phyloP scores from a whole-genome alignment of 2,888 invertebrate genomes.

The Panorpa germanica region DNA sequence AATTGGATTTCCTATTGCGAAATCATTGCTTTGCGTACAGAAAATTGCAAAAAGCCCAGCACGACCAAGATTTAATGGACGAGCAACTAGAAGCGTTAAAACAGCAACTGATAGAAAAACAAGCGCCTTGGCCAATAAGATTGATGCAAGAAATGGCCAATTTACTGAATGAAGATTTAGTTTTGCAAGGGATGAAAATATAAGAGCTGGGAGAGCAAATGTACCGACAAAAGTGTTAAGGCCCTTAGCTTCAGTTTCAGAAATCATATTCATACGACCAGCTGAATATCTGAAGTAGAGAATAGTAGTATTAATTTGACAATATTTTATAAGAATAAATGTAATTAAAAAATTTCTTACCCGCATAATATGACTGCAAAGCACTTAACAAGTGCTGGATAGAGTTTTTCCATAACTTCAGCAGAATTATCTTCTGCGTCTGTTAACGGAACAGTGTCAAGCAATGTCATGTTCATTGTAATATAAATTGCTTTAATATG shows the following conservation, averaged over 20 bases:
- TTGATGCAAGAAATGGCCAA: slow-evolving; percentile 77
- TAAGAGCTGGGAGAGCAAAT: slow-evolving; percentile 80
- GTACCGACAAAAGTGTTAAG: slow-evolving; percentile 84
- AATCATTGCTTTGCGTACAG: slow-evolving; percentile 93
- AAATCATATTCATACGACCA: slow-evolving; percentile 64
- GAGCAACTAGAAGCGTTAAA: slow-evolving; percentile 58
- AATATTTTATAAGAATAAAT: slow-evolving; percentile 11
- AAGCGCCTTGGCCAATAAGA: slow-evolving; percentile 67
- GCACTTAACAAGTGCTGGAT: slow-evolving; percentile 80
- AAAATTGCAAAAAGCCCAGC: slow-evolving; percentile 89
- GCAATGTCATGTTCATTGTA: no score
- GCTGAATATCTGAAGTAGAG: slow-evolving; percentile 66
- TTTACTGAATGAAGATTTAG: slow-evolving; percentile 70
- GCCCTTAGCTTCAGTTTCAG: slow-evolving; percentile 71
- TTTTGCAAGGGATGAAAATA: slow-evolving; percentile 76
- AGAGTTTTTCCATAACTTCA: slow-evolving; percentile 68
- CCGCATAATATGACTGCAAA: slow-evolving; percentile 82
- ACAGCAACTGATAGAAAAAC: slow-evolving; percentile 66
- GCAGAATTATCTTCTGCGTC: slow-evolving; percentile 17
- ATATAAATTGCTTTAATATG: no score
- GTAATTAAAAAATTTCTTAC: slow-evolving; percentile 29
- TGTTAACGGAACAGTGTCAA: no score
- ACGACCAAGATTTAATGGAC: slow-evolving; percentile 62
- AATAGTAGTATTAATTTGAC: slow-evolving; percentile 7
- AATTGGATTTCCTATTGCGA: slow-evolving; percentile 90